phyloP scores from a whole-genome alignment of 2,797 vertebrate species.

The Caiman crocodilus region DNA sequence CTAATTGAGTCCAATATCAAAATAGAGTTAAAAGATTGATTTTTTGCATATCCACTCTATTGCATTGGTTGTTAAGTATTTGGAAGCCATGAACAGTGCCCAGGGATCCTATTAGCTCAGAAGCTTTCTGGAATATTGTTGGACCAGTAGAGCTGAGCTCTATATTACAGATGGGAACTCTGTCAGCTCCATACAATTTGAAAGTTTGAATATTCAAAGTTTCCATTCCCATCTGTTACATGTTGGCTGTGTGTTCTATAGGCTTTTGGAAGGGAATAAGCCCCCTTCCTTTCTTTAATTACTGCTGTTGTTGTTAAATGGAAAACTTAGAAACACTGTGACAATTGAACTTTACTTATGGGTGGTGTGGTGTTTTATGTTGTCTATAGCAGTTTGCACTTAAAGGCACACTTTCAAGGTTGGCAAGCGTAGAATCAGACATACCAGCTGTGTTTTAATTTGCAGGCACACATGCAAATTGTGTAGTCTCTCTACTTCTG shows the following conservation, averaged over 20 bases:
- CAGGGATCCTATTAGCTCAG: not conserved
- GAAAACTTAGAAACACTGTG: not conserved
- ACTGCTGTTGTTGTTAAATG: not conserved
- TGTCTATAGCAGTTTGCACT: not conserved
- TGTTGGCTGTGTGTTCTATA: conserved; percentile 19
- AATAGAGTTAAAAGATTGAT: not conserved
- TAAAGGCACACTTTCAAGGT: not conserved
- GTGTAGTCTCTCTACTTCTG: not conserved
- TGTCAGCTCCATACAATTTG: not conserved
- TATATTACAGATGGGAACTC: not conserved
- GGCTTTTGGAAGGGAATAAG: conserved; percentile 20
- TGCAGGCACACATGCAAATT: conserved; percentile 12
- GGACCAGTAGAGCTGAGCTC: not conserved
- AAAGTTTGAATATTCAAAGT: accelerated
- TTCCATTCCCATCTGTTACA: conserved; percentile 1
- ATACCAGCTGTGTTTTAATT: conserved; percentile 26
- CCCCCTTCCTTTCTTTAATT: not conserved
- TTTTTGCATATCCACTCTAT: not conserved
- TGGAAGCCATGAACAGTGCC: not conserved
- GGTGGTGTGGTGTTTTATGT: not conserved
- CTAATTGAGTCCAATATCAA: not conserved
- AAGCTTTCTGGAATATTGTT: not conserved
- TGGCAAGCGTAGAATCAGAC: conserved; percentile 17
- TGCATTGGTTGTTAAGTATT: not conserved
- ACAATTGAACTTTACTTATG: conserved; percentile 10